Percentiles rank a stretch among this genome's conserved stretches.
These are phyloP conservation scores for Hirundichthys speculiger DNA, from an alignment of 2,113 vertebrate genomes.

Conservation along the genomic window DNA sequence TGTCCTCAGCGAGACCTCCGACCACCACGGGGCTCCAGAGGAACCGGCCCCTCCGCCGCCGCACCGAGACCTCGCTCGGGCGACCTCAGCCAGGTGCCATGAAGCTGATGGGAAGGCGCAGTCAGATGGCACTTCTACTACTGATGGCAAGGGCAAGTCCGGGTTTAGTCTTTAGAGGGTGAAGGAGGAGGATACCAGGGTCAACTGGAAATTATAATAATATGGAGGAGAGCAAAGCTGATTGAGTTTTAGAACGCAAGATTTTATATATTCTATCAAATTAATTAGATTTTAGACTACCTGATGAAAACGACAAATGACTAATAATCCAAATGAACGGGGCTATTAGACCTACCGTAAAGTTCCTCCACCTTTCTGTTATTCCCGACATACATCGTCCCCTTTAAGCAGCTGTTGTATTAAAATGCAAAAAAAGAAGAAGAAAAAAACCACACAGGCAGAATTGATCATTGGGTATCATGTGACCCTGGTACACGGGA, in stretches of 20 bases:
- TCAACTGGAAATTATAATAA: constrained; percentile 28
- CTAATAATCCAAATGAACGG: constrained; percentile 31
- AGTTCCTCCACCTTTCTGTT: background rate
- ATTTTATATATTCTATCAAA: constrained; percentile 32
- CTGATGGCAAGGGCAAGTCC: constrained; percentile 86
- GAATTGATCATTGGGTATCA: constrained; percentile 31
- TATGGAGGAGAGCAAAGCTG: constrained; percentile 12
- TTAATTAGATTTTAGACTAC: constrained; percentile 30
- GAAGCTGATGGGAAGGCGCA: no score
- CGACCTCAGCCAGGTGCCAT: no score
- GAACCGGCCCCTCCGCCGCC: constrained; percentile 65
- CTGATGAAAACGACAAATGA: constrained; percentile 34
- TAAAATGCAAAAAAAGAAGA: constrained; percentile 13
- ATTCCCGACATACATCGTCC: constrained; percentile 7
- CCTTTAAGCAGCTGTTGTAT: constrained; percentile 11
- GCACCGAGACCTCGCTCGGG: constrained; percentile 76
- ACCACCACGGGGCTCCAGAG: constrained; percentile 82
- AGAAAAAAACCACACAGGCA: background rate
- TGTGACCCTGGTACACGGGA: constrained; percentile 31
- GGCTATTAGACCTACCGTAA: constrained; percentile 20
- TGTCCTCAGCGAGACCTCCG: constrained; percentile 86
- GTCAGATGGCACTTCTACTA: constrained; percentile 83
- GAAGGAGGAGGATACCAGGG: constrained; percentile 24
- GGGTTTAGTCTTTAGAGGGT: constrained; percentile 80
- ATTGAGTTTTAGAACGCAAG: constrained; percentile 12